phyloP scores from a whole-genome alignment of 2,888 invertebrate species.

The Sialis lutaria region DNA sequence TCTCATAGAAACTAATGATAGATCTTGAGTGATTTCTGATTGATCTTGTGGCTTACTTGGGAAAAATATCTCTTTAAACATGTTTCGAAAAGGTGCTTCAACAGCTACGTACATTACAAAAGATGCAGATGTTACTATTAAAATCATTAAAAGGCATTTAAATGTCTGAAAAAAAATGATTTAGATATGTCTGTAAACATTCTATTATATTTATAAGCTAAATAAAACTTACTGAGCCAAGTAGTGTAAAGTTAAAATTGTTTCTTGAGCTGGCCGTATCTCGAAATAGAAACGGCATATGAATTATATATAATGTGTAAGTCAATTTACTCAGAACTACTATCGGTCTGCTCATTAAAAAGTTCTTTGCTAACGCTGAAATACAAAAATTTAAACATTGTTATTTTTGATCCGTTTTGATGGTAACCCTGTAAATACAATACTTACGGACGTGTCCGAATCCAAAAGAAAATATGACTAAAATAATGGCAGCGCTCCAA shows the following conservation, averaged over 20 bases:
- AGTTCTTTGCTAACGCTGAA: conserved; percentile 25
- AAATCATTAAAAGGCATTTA: conserved; percentile 23
- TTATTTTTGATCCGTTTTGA: not conserved
- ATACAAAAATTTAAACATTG: conserved; percentile 9
- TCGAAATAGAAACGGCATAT: conserved; percentile 31
- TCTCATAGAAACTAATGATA: not conserved
- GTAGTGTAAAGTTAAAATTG: conserved; percentile 23
- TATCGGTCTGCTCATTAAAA: conserved; percentile 38
- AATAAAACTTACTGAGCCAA: conserved; percentile 21
- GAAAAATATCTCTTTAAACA: conserved; percentile 20
- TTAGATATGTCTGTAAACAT: not conserved
- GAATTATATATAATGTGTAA: conserved; percentile 39
- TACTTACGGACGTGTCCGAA: conserved; percentile 35
- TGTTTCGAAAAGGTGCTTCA: conserved; percentile 35
- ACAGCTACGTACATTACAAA: conserved; percentile 31
- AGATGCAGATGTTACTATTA: conserved; percentile 26
- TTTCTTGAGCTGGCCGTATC: conserved; percentile 30
- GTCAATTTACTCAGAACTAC: conserved; percentile 37
- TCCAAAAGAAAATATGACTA: conserved; percentile 31
- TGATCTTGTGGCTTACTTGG: conserved; percentile 8
- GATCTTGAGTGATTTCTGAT: conserved; percentile 3
- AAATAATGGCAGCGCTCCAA: conserved; percentile 32
- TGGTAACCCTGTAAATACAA: not conserved
- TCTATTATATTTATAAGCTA: not conserved
- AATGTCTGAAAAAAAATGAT: conserved; percentile 9